A percentile compares a stretch with the other conserved stretches of the same genome.
These are phyloP conservation scores for Styela plicata DNA, from an alignment of 23 tunicate genomes.

Conservation along the genomic window DNA sequence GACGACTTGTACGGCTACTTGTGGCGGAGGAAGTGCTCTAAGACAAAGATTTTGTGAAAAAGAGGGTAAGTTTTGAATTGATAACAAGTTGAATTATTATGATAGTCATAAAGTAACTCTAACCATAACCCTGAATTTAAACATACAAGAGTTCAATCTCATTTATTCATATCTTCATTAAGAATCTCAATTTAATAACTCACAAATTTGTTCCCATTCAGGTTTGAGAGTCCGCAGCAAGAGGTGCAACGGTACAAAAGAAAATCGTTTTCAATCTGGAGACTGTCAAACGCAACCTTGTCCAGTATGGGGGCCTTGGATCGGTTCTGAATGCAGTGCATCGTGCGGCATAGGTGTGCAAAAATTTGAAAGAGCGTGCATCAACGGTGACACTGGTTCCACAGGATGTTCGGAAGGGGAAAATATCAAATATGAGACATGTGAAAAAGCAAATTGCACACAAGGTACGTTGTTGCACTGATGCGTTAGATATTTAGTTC, in stretches of 20 bases:
- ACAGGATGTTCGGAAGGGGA: neutral
- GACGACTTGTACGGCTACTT: constrained; percentile 20
- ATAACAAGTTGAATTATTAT: too few relatives aligned
- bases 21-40: constrained; percentile 14
- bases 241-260: neutral
- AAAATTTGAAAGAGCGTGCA: constrained; percentile 25
- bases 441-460: neutral
- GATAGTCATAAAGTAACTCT: too few relatives aligned
- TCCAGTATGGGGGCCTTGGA: constrained; percentile 11
- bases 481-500: neutral
- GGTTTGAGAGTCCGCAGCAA: neutral
- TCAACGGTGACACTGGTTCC: neutral
- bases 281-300: constrained; percentile 20
- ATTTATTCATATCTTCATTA: neutral
- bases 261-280: neutral
- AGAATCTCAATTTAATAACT: neutral
- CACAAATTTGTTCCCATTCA: neutral
- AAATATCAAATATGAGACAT: neutral
- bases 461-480: constrained; percentile 4
- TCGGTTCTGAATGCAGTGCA: constrained; percentile 26
- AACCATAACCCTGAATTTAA: too few relatives aligned
- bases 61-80: neutral
- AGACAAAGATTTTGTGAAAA: constrained; percentile 12
- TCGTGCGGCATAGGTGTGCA: constrained; percentile 62
- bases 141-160: too few relatives aligned